Base-by-base conservation (phyloP, 1,140 invertebrate genomes). In the Drosophila aff. region DNA sequence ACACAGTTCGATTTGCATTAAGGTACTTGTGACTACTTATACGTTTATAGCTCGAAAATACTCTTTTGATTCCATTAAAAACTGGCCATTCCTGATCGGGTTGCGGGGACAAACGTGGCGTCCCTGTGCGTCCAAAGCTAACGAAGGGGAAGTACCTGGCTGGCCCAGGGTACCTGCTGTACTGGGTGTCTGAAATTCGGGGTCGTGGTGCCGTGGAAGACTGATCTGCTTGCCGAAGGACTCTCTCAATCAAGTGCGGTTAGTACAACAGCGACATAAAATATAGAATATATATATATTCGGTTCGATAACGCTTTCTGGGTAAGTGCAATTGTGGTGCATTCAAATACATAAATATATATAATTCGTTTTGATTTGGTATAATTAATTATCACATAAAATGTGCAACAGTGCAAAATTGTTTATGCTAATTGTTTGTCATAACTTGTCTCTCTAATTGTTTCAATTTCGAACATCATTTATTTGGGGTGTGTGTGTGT, bases 21-120 rank as follows among this genome's bases (percentile, higher is more conserved):
- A 91, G 86, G 86, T 91, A 91, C 86, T 77, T 86, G 87, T 91
- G 86, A 91, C 86, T 91, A 91, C 86, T 91, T 91, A 91, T 85
- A 52, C 50, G 69, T 76, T 81, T 86, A 91, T 79, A 85, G 84
- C 81, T 87, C 82, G 84, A 87, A 87, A 89, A 90, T 84, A 81
- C 64, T 72, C 44, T 47, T 89, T 87, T 87, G 77, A 89, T 84
- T 87, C 53, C 68, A 79, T 68, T 49, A 67, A 82, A 72, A 75
- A 79, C 68, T 71, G 57, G 77, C 63, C 59, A 65, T 52, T 61
- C 53, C 73, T 72, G 65, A 57, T 61, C 23, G 44, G 61, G 60
- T 57, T 75, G 18, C 36, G 63, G 63, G 23, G n/a, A 8, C 21
- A 23, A 5, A 23, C 6, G 18, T 46, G 23, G 50, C 33, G 40